Evolutionary conservation across 2,888 invertebrate genomes (phyloP).

Genomic region (Periphyllus acericola): DNA sequence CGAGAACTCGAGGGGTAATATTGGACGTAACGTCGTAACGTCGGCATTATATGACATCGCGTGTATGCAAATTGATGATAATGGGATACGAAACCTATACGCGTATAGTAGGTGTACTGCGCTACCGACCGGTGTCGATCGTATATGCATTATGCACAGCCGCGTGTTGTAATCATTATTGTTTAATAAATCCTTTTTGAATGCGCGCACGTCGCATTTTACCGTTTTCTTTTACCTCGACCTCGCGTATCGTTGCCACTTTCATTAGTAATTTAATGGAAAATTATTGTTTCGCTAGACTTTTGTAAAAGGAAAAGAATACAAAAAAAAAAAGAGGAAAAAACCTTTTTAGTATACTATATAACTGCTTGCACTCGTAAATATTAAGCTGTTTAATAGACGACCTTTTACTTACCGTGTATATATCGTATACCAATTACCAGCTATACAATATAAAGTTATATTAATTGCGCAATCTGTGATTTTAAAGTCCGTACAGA

Average conservation of each 20-base stretch:
- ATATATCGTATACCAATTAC: no score
- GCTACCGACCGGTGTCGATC: constrained; percentile 26
- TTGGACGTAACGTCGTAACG: constrained; percentile 1
- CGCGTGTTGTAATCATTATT: constrained; percentile 28
- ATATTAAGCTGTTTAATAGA: background rate
- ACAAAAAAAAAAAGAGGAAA: no score
- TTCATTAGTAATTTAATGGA: background rate
- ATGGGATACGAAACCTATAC: constrained; percentile 26
- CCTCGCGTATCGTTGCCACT: background rate
- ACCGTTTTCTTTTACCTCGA: background rate
- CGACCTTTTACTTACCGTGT: no score
- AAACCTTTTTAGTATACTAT: background rate
- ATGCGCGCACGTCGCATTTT: background rate
- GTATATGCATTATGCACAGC: background rate
- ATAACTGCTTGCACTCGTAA: background rate
- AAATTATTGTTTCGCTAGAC: background rate
- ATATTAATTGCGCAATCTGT: background rate
- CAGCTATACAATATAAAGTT: no score
- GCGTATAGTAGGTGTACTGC: background rate
- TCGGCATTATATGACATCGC: constrained; percentile 48
- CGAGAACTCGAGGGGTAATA: constrained; percentile 27
- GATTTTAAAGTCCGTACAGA: background rate
- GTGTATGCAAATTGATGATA: constrained; percentile 57
- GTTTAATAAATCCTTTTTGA: constrained; percentile 45
- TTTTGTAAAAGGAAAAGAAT: background rate